Percentiles rank a stretch among this genome's conserved stretches.
Evolutionary conservation across 2,797 vertebrate genomes (phyloP).

Genomic region (Eulemur coronatus): DNA sequence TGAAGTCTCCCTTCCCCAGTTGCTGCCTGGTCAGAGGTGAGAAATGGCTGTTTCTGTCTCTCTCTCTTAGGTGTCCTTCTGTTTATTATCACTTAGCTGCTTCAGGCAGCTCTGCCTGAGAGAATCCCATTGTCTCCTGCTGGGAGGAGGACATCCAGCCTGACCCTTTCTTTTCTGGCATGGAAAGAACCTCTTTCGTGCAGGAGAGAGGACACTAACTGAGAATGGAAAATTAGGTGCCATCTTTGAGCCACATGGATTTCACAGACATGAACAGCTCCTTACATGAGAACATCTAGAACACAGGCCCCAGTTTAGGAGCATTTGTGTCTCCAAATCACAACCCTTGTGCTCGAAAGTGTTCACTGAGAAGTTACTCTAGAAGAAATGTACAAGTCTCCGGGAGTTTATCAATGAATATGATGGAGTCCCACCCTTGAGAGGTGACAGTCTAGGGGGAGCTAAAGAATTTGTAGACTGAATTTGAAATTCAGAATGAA

Average conservation of each 20-base stretch:
- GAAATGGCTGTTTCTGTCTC: not conserved
- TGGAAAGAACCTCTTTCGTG: not conserved
- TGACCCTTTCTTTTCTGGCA: not conserved
- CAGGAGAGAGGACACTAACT: not conserved
- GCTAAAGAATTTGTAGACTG: not conserved
- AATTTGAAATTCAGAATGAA: slow-evolving; percentile 22
- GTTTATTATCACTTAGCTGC: not conserved
- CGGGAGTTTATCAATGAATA: not conserved
- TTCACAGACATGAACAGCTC: not conserved
- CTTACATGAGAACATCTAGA: not conserved
- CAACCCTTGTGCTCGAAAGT: not conserved
- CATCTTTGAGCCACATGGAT: not conserved
- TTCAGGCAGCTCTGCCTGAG: not conserved
- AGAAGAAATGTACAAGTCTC: not conserved
- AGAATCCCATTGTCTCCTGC: not conserved
- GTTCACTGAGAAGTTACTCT: not conserved
- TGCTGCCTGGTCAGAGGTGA: not conserved
- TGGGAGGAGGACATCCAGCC: not conserved
- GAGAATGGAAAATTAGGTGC: not conserved
- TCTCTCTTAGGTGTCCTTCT: not conserved
- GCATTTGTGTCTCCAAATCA: not conserved
- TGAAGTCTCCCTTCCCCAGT: not conserved
- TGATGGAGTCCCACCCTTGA: not conserved
- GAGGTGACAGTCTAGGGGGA: not conserved
- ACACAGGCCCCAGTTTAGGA: not conserved